Base-by-base conservation (phyloP, 2,797 vertebrate genomes). In the Aeoliscus strigatus region DNA sequence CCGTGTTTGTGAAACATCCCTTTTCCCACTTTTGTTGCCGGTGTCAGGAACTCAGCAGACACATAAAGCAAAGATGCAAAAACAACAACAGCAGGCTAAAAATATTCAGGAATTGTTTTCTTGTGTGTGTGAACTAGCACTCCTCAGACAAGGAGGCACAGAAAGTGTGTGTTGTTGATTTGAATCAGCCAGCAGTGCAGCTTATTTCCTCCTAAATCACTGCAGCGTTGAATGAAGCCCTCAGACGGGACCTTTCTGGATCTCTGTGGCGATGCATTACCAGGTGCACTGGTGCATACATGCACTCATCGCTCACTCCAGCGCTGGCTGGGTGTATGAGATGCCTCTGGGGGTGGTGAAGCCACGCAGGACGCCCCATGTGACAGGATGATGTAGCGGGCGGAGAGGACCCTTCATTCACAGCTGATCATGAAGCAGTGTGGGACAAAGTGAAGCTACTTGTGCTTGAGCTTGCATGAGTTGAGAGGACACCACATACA, bases 181-280 rank as follows among this genome's bases (percentile, higher is more conserved):
- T 77, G 75, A 80, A 83, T 77, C 72, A 71, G 73, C 75, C 51
- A 61, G 67, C 61, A 60, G 58, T 62, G 77, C 70, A 71, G 69
- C 68, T 72, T 70, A 71, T 77, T 78, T 74, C 78, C 63, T 68
- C 67, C 58, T 47, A 77, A 73, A 80, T 70, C 73, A 60, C 64
- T 66, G 78, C 73, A 60, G 69, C 69, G 39, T 60, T 77, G 70
- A 77, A 79, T 79, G 75, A 81, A 83, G 72, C 73, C 73, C 75
- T 81, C 67, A 73, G 75, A 75, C 39, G 39, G 64, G 75, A 76
- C 78, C 75, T 81, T 79, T 79, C 73, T 75, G 73, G 81, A 83
- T 82, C 72, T 81, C 40, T 76, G 73, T 62, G 79, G 66, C 73
- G 58, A 80, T 64, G 80, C 77, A 83, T 84, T 83, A 80, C 67